Percentiles rank a stretch among this genome's conserved stretches.
Conservation (phyloP, 2,797 vertebrate species). For the Rhynchonycteris naso region DNA sequence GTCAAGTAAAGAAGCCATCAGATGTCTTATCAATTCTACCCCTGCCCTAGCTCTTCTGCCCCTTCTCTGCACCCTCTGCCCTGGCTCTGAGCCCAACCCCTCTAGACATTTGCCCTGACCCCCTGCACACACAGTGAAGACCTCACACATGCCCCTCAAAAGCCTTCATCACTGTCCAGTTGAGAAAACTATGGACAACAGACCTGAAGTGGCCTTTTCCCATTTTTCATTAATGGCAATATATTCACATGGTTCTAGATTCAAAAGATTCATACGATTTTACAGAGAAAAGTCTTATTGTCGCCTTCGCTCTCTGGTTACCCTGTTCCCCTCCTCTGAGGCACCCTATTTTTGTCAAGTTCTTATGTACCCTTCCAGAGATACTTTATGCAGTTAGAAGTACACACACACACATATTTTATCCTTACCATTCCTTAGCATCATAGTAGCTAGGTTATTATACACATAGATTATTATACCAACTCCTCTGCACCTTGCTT, state of each 20-base stretch:
- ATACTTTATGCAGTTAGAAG: background rate
- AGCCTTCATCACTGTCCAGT: background rate
- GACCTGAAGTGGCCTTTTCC: background rate
- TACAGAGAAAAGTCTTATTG: background rate
- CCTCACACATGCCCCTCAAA: background rate
- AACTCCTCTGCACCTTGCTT: background rate
- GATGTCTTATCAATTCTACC: background rate
- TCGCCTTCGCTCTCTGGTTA: background rate
- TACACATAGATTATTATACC: background rate
- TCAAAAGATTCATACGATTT: background rate
- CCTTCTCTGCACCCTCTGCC: background rate
- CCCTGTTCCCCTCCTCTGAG: background rate
- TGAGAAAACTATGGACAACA: background rate
- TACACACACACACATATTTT: background rate
- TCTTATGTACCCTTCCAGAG: background rate
- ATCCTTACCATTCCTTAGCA: background rate
- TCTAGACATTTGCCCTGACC: background rate
- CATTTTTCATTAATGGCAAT: background rate
- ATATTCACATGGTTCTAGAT: background rate
- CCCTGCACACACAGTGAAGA: rapidly evolving
- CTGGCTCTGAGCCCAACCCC: background rate
- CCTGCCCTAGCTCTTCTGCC: background rate
- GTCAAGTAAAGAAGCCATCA: background rate
- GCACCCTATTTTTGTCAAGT: background rate
- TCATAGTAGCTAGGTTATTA: background rate